Percentiles rank a stretch among this genome's conserved stretches.
Evolutionary conservation across 2,888 invertebrate species (phyloP).

Genomic region (Sarcophaga rosellei): DNA sequence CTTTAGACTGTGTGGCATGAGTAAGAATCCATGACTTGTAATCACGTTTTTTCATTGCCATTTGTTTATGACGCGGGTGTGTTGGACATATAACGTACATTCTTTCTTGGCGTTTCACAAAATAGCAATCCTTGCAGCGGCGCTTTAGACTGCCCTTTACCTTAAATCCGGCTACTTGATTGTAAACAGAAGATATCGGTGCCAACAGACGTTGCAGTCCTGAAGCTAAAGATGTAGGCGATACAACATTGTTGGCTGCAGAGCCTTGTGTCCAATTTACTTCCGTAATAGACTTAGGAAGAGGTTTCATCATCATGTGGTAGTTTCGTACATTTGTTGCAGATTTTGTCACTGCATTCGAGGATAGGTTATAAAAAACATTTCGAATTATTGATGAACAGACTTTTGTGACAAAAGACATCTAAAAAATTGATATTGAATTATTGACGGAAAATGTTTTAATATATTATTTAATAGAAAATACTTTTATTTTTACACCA

Average conservation of each 20-base stretch:
- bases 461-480: constrained; percentile 1
- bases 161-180: constrained; percentile 85
- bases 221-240: constrained; percentile 42
- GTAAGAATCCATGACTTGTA: constrained; percentile 89
- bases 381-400: constrained; percentile 59
- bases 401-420: constrained; percentile 73
- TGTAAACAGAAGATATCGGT: constrained; percentile 76
- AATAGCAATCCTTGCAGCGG: constrained; percentile 91
- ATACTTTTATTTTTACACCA: not conserved
- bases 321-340: constrained; percentile 71
- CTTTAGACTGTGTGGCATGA: constrained; percentile 86
- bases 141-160: constrained; percentile 85
- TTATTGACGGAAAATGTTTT: not conserved
- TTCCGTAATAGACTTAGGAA: constrained; percentile 50
- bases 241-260: constrained; percentile 14
- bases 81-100: constrained; percentile 88
- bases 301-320: constrained; percentile 73
- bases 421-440: constrained; percentile 69
- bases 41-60: constrained; percentile 86
- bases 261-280: constrained; percentile 38
- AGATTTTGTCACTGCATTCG: constrained; percentile 31
- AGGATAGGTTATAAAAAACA: constrained; percentile 45
- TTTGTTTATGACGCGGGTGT: constrained; percentile 91
- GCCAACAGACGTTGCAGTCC: constrained; percentile 70
- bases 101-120: constrained; percentile 86